Percentiles rank a stretch among this genome's conserved stretches.
Evolutionary conservation across 2,113 vertebrate species (phyloP).

Genomic region (Stomatorhinus ivindoensis): DNA sequence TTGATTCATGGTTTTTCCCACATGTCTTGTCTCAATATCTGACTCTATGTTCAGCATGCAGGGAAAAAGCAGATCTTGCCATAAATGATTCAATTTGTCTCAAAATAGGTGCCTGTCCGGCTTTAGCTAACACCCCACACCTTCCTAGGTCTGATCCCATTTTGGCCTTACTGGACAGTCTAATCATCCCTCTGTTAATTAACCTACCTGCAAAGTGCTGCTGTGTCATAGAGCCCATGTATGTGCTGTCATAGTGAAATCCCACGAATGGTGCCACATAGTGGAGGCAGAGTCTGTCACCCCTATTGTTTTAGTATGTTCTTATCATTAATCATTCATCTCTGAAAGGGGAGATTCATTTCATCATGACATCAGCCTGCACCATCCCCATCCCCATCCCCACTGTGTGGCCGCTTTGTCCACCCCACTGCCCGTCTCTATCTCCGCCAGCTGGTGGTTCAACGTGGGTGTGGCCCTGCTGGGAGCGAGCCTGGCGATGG

Average conservation of each 20-base stretch:
- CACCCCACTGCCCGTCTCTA: neutral
- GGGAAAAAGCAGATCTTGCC: neutral
- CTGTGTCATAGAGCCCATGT: neutral
- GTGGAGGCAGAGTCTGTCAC: neutral
- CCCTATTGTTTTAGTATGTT: neutral
- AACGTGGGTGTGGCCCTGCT: slow-evolving; percentile 65
- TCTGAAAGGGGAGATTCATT: neutral
- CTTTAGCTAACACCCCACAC: neutral
- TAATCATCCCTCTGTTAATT: neutral
- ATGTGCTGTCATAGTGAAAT: neutral
- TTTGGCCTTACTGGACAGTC: neutral
- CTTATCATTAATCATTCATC: neutral
- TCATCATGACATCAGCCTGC: neutral
- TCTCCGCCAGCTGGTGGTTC: slow-evolving; percentile 74
- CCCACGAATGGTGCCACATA: neutral
- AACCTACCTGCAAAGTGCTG: neutral
- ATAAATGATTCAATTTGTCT: neutral
- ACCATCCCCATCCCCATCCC: too few species aligned
- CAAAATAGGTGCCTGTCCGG: neutral
- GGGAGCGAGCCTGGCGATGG: slow-evolving; percentile 63
- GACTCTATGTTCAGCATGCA: neutral
- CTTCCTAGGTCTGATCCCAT: neutral
- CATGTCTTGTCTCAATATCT: neutral
- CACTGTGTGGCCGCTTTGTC: neutral
- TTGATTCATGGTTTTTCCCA: neutral